Conservation (phyloP, 2,113 vertebrate species). For the Sardina pilchardus region DNA sequence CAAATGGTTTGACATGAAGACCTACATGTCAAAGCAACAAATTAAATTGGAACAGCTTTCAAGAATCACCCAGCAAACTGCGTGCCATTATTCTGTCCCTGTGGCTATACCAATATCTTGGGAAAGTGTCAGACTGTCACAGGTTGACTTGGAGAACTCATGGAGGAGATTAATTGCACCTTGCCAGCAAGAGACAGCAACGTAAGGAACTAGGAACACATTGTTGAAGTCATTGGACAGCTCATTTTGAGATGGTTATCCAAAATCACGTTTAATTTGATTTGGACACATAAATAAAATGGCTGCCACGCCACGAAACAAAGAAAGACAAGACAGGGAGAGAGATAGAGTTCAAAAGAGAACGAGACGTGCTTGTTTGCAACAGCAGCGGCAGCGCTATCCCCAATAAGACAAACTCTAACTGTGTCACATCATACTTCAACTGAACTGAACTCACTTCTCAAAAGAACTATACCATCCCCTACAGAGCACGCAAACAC, state of each 20-base stretch:
- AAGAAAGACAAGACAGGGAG: not conserved
- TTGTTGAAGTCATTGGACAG: no score
- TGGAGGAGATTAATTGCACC: no score
- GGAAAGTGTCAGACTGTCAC: not conserved
- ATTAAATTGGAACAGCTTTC: not conserved
- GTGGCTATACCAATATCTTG: not conserved
- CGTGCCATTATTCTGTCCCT: not conserved
- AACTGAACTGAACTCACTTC: constrained; percentile 1
- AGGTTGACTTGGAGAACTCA: no score
- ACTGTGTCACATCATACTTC: not conserved
- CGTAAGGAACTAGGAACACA: no score
- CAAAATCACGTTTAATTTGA: no score
- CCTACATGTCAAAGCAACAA: no score
- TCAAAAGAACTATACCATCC: not conserved
- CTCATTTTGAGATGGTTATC: no score
- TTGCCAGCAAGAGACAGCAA: no score
- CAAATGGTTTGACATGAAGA: no score
- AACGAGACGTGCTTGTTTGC: not conserved
- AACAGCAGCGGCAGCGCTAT: not conserved
- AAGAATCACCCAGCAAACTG: not conserved
- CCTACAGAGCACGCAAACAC: not conserved
- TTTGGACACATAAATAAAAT: no score
- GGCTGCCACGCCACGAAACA: no score
- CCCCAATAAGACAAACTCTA: not conserved
- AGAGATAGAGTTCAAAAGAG: not conserved